These are phyloP conservation scores for Cheilosia vulpina DNA, from an alignment of 2,888 invertebrate species.

Conservation along the genomic window DNA sequence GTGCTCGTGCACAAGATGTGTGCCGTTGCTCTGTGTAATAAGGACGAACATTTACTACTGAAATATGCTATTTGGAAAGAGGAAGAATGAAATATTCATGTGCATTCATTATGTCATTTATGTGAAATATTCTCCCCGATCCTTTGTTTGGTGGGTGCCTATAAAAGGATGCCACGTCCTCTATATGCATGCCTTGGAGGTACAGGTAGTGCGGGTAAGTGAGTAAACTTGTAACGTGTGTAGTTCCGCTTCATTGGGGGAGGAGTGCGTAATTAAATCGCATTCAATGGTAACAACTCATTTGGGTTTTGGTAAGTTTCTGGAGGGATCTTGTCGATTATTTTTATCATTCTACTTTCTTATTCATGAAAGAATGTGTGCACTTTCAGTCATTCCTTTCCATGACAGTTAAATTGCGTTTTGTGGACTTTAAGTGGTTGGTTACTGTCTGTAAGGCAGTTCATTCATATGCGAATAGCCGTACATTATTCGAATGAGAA, in stretches of 20 bases:
- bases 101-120: constrained; percentile 30
- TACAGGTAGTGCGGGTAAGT: background rate
- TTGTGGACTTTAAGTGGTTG: too few species aligned
- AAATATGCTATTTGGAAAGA: background rate
- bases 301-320: background rate
- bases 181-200: background rate
- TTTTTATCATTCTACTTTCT: too few species aligned
- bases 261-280: background rate
- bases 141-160: background rate
- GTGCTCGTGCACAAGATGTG: constrained; percentile 33
- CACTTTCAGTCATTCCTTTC: too few species aligned
- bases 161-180: too few species aligned
- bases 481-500: too few species aligned
- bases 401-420: too few species aligned
- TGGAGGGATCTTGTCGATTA: background rate
- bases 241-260: background rate
- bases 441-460: too few species aligned
- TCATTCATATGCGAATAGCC: too few species aligned
- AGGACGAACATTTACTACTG: constrained; percentile 5
- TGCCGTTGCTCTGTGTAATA: background rate
- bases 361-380: too few species aligned
- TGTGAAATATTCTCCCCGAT: constrained; percentile 19
- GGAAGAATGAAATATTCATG: constrained; percentile 32
- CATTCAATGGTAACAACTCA: background rate
- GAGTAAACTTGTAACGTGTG: background rate